phyloP scores from a whole-genome alignment of 2,797 vertebrate genomes.

The Parauchenoglanis punctatus region DNA sequence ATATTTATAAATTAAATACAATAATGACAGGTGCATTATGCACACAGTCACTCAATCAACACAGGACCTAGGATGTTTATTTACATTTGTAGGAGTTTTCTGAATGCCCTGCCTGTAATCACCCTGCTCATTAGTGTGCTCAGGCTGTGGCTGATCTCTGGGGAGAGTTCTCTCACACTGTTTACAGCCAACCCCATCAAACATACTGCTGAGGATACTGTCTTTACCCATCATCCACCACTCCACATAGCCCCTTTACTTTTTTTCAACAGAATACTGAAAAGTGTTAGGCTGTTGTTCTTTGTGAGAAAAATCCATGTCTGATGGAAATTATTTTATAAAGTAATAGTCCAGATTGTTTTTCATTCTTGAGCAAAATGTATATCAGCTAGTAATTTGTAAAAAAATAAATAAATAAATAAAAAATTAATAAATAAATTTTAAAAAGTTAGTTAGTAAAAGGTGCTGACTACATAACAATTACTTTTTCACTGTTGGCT shows the following conservation, averaged over 20 bases:
- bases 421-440: too few species aligned
- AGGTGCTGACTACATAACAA: not conserved
- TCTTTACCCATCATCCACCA: conserved; percentile 52
- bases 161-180: conserved; percentile 71
- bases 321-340: not conserved
- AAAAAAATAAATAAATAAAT: not conserved
- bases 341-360: not conserved
- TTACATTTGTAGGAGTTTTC: conserved; percentile 75
- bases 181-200: conserved; percentile 79
- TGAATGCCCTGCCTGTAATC: conserved; percentile 77
- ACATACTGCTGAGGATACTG: conserved; percentile 59
- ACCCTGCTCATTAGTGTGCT: conserved; percentile 78
- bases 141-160: conserved; percentile 69
- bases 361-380: not conserved
- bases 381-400: not conserved
- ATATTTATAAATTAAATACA: conserved; percentile 29
- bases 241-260: conserved; percentile 33
- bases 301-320: not conserved
- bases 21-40: conserved; percentile 40
- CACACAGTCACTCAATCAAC: conserved; percentile 44
- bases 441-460: too few species aligned
- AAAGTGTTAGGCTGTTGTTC: conserved; percentile 17
- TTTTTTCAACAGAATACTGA: conserved; percentile 23
- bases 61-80: conserved; percentile 57
- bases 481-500: not conserved